Percentiles rank a stretch among this genome's conserved stretches.
Evolutionary conservation across 2,797 vertebrate genomes (phyloP).

Genomic region (Taenioides sp.): DNA sequence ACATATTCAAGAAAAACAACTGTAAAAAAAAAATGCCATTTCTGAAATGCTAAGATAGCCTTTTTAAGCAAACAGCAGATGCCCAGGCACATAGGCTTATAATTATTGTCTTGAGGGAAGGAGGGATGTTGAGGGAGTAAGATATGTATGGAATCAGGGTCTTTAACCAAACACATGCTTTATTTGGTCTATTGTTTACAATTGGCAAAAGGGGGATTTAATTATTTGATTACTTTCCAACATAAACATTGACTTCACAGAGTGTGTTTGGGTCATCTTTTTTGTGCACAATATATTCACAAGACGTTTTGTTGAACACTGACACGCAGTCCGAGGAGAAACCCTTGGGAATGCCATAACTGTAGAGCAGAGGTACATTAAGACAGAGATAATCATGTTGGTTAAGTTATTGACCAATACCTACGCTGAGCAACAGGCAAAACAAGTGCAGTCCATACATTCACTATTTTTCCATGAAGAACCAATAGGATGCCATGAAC

Average conservation of each 20-base stretch:
- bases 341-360: fast-evolving
- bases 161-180: background rate
- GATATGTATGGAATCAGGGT: too few species aligned
- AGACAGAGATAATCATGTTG: background rate
- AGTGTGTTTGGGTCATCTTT: slow-evolving; percentile 30
- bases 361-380: slow-evolving; percentile 42
- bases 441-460: slow-evolving; percentile 50
- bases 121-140: too few species aligned
- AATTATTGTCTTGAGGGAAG: too few species aligned
- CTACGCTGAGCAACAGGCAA: slow-evolving; percentile 45
- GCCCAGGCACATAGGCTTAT: too few species aligned
- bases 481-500: slow-evolving; percentile 42
- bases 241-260: slow-evolving; percentile 20
- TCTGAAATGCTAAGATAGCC: too few species aligned
- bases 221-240: slow-evolving; percentile 43
- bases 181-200: background rate
- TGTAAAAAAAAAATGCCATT: too few species aligned
- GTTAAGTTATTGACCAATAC: background rate
- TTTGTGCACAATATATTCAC: slow-evolving; percentile 61
- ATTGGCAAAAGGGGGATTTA: too few species aligned
- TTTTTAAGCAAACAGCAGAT: too few species aligned
- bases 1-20: background rate
- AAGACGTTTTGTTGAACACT: slow-evolving; percentile 49
- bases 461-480: slow-evolving; percentile 57
- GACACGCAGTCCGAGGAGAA: slow-evolving; percentile 56